A percentile compares a stretch with the other conserved stretches of the same genome.
Evolutionary conservation across 2,113 vertebrate genomes (phyloP).

Genomic region (Girardinichthys multiradiatus): DNA sequence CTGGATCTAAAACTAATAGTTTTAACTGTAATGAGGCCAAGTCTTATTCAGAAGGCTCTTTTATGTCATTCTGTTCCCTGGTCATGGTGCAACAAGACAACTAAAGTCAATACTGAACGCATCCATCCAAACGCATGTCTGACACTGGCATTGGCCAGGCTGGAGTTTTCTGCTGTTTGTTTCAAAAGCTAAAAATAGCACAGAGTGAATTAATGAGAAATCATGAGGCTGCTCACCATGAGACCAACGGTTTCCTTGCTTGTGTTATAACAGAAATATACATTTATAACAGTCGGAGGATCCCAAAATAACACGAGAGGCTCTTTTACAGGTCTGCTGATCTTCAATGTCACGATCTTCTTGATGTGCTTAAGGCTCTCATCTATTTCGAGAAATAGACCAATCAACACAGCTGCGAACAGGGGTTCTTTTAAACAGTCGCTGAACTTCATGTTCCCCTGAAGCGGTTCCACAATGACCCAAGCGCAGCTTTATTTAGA

Average conservation of each 20-base stretch:
- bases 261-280: constrained; percentile 7
- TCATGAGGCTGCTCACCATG: constrained; percentile 21
- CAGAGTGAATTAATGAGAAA: constrained; percentile 35
- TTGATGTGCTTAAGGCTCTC: constrained; percentile 22
- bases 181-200: constrained; percentile 28
- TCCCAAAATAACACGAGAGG: constrained; percentile 30
- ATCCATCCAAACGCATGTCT: background rate
- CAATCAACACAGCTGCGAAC: constrained; percentile 32
- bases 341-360: constrained; percentile 32
- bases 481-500: constrained; percentile 3
- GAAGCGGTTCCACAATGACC: constrained; percentile 10
- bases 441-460: constrained; percentile 14
- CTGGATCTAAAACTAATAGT: background rate
- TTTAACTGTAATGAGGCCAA: background rate
- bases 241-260: background rate
- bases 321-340: constrained; percentile 59
- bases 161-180: constrained; percentile 13
- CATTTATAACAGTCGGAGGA: constrained; percentile 9
- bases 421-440: constrained; percentile 14
- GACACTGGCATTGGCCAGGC: constrained; percentile 16
- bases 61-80: constrained; percentile 22
- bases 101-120: constrained; percentile 28
- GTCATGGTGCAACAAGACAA: constrained; percentile 42
- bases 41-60: constrained; percentile 15
- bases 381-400: constrained; percentile 48